These are phyloP conservation scores for Ochlodes sylvanus DNA, from an alignment of 2,888 invertebrate species.

Conservation along the genomic window DNA sequence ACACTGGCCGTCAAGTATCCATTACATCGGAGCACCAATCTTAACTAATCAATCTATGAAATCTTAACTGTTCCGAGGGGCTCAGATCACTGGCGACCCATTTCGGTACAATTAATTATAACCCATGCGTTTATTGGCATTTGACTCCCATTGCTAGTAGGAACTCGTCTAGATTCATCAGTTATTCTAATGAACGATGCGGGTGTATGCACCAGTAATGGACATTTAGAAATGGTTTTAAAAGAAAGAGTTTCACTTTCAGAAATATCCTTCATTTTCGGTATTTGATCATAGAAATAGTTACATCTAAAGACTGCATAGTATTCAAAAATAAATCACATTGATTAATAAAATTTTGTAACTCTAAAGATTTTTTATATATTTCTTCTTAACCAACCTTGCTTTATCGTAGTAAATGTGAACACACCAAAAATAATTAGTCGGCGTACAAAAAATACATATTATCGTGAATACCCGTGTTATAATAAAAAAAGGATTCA, in stretches of 20 bases:
- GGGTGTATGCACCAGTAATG: neutral
- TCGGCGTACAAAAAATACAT: too few relatives aligned
- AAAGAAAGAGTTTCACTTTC: neutral
- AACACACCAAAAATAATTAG: too few relatives aligned
- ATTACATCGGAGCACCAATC: constrained; percentile 8
- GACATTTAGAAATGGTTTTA: neutral
- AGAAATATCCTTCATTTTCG: too few relatives aligned
- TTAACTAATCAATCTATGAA: constrained; percentile 26
- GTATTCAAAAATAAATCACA: too few relatives aligned
- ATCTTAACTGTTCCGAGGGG: constrained; percentile 3
- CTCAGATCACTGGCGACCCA: constrained; percentile 24
- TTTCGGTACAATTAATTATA: constrained; percentile 25
- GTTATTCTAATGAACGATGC: constrained; percentile 1
- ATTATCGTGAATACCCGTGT: too few relatives aligned
- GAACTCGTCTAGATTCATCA: constrained; percentile 17
- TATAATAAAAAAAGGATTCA: too few relatives aligned
- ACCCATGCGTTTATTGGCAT: constrained; percentile 23
- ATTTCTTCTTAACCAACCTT: too few relatives aligned
- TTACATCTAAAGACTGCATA: too few relatives aligned
- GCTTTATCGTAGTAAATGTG: too few relatives aligned
- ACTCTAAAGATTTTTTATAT: too few relatives aligned
- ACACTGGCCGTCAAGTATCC: neutral
- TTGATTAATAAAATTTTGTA: too few relatives aligned
- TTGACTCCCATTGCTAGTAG: constrained; percentile 20
- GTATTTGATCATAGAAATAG: too few relatives aligned